Evolutionary conservation across 2,888 invertebrate species (phyloP).

Genomic region (Perithous albicinctus): DNA sequence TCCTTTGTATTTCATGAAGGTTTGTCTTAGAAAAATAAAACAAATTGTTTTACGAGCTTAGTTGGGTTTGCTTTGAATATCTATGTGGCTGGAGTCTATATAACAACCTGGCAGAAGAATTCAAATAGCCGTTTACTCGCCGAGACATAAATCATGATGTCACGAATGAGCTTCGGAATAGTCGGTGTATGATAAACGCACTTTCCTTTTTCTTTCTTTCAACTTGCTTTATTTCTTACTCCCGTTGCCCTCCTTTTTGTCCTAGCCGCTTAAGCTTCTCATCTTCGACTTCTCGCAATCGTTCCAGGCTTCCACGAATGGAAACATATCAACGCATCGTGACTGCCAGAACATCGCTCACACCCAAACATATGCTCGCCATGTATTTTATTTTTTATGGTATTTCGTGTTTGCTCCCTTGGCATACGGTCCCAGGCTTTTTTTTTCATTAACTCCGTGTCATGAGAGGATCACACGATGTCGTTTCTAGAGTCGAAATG

Average conservation of each 20-base stretch:
- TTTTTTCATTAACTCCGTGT: slow-evolving; percentile 22
- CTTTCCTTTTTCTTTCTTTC: background rate
- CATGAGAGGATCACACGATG: slow-evolving; percentile 17
- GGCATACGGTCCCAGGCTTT: slow-evolving; percentile 17
- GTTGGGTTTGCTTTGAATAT: background rate
- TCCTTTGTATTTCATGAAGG: background rate
- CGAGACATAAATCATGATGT: slow-evolving; percentile 4
- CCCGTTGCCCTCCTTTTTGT: slow-evolving; percentile 4
- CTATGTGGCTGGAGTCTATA: background rate
- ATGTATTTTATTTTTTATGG: slow-evolving; percentile 10
- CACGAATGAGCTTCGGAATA: slow-evolving; percentile 5
- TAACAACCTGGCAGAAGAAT: slow-evolving; percentile 6
- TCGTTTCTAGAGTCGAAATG: background rate
- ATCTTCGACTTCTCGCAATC: background rate
- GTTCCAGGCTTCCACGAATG: slow-evolving; percentile 16
- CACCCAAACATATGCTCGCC: slow-evolving; percentile 10
- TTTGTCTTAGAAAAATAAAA: slow-evolving; percentile 5
- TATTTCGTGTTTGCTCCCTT: slow-evolving; percentile 23
- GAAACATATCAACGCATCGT: slow-evolving; percentile 4
- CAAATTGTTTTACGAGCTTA: background rate
- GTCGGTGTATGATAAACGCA: slow-evolving; percentile 16
- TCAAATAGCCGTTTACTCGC: slow-evolving; percentile 3
- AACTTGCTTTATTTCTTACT: background rate
- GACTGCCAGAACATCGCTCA: no score
- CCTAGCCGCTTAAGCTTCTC: background rate